Evolutionary conservation across 2,797 vertebrate genomes (phyloP), one percentile per base, ranked within the genome.

Genomic region (Alcedo quadribrachys): DNA sequence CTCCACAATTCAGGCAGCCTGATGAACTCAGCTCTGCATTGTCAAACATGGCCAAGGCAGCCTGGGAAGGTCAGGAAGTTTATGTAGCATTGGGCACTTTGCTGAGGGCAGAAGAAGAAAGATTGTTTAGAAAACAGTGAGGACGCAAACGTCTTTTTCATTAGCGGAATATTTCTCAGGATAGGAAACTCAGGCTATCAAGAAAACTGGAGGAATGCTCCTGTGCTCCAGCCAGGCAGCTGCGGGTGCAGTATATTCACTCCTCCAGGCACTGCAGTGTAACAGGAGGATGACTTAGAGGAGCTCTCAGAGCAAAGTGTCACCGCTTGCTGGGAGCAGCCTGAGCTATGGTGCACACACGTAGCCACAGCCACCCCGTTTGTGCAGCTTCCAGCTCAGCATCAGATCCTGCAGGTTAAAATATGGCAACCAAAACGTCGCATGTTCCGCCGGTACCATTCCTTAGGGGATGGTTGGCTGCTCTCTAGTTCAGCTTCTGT

Each of bases 401-500:
- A 10, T 22, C 81, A 85, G 95, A 63, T 55, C 9, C 24, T 2
- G 28, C 30, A 7, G 27, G 58, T 76, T 71, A 78, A 91, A 95
- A 75, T 19, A 62, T 3, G 7, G 35, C 61, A 88, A 20, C 42
- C 83, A 17, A 17, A 91, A 83, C 55, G 46, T 70, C 53, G 30
- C 58, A 6, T 78, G 94, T 80, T 89, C 75, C 73, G 55, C 21
- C 50, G 60, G 51, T 32, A 18, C 87, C 58, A 33, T 81, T 96
- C 74, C 79, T 35, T 24, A 66, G 87, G 69, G 71, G 81, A 48
- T 24, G 27, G 68, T 25, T 90, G 71, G 80, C 90, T 93, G 68
- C 83, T 35, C 14, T 8, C 20, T 30, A 81, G 27, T 95, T 93
- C 61, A 93, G 80, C 77, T 84, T n/a, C 92, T 81, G 66, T 40